Evolutionary conservation across 2,797 vertebrate species (phyloP), one percentile per base, ranked within the genome.

Genomic region (Calcarius lapponicus): DNA sequence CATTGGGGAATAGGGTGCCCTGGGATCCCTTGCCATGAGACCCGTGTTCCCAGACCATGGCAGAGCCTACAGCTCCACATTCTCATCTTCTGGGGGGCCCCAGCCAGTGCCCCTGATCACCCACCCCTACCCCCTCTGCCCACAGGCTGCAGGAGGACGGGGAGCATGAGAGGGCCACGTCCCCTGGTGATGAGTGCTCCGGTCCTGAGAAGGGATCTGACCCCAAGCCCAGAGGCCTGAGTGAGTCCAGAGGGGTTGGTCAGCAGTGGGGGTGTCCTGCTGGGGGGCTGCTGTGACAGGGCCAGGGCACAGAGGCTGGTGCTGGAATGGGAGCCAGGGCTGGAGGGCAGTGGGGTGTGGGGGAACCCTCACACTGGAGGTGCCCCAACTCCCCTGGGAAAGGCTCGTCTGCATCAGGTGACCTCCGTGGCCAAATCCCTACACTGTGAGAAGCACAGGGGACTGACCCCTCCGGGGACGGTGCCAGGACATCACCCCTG

Each of bases 261-360:
- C 2, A 13, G 67, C 51, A 32, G 20, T 3, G 51, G 47, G 70
- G 17, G 26, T 13, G 17, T 66, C 43, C 81, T 57, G 51, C 26
- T 42, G 21, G 36, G 4, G 29, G 11, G 32, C 51, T 76, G 74
- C 57, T 0, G 0, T 25, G 31, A 21, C 0, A 0, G 24, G 47
- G 64, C 15, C 0, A 2, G 47, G 47, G 61, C 12, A 6, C 32
- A 62, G 51, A 61, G 43, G 48, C 16, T 78, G 5, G 0, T 51
- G 40, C 21, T 19, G 15, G 48, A 58, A 47, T 0, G 0, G 70
- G 47, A 70, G 34, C 69, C 4, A 4, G 78, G 60, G 65, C 29
- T 54, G 42, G 69, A 21, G 38, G 21, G 43, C 3, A 1, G 28
- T 7, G 69, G 28, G 62, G 21, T 0, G 0, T 0, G 3, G 19